phyloP scores from a whole-genome alignment of 2,888 invertebrate genomes.

The Eremobia ochroleuca region DNA sequence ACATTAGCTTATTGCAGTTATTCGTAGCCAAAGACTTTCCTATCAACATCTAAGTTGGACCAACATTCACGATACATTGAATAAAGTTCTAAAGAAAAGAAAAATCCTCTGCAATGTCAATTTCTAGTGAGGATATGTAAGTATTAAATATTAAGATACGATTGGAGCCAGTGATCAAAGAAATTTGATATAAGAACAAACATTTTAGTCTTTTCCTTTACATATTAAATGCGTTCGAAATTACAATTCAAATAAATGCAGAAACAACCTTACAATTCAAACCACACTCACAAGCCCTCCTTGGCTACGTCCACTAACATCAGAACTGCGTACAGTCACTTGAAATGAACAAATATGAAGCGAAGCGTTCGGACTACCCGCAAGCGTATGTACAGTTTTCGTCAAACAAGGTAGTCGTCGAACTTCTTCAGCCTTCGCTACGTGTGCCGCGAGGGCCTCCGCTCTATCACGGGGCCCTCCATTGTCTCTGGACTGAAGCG shows the following conservation, averaged over 20 bases:
- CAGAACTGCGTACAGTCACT: constrained; percentile 60
- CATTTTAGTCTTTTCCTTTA: constrained; percentile 36
- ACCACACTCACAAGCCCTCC: constrained; percentile 41
- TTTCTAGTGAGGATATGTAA: constrained; percentile 44
- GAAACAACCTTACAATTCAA: constrained; percentile 23
- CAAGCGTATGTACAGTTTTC: constrained; percentile 70
- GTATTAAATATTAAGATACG: constrained; percentile 32
- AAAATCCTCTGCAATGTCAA: constrained; percentile 19
- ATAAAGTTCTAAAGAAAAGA: constrained; percentile 32
- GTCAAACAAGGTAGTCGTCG: constrained; percentile 89
- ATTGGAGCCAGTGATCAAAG: constrained; percentile 31
- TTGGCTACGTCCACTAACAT: constrained; percentile 56
- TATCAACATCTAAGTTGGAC: constrained; percentile 58
- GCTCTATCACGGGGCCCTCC: constrained; percentile 86
- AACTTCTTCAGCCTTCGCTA: constrained; percentile 89
- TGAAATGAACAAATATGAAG: constrained; percentile 60
- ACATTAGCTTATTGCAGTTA: constrained; percentile 78
- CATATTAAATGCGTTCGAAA: constrained; percentile 43
- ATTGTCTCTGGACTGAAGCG: constrained; percentile 95
- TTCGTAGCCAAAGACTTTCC: constrained; percentile 60
- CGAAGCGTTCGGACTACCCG: constrained; percentile 79
- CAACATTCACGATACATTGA: constrained; percentile 36
- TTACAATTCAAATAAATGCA: constrained; percentile 49
- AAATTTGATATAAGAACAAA: constrained; percentile 28
- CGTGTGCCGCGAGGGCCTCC: constrained; percentile 82